Evolutionary conservation across 2,113 vertebrate genomes (phyloP).

Genomic region (Ibidorhyncha struthersii): DNA sequence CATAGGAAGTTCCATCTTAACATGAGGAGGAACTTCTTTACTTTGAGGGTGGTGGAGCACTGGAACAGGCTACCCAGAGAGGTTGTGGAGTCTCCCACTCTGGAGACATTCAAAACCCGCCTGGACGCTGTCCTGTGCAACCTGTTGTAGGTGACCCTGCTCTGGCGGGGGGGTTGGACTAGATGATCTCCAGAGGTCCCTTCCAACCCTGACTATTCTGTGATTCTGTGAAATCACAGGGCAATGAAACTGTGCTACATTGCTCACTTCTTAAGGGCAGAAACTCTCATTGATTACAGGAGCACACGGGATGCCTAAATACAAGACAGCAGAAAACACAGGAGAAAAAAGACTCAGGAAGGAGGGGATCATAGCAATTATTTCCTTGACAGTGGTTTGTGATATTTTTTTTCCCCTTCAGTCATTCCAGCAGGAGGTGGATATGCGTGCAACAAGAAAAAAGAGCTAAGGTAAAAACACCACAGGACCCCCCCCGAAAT

Average conservation of each 20-base stretch:
- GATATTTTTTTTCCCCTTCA: neutral
- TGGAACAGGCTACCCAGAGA: too few species aligned
- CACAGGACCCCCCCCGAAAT: neutral
- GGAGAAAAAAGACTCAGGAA: neutral
- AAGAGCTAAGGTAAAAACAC: neutral
- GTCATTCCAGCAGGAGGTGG: neutral
- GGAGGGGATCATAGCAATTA: neutral
- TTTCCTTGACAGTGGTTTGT: neutral
- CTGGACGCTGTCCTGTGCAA: too few species aligned
- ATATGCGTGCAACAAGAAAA: neutral
- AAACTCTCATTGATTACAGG: neutral
- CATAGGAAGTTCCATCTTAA: too few species aligned
- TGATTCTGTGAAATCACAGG: neutral
- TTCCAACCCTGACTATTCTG: too few species aligned
- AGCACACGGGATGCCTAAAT: neutral
- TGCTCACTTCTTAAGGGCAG: neutral
- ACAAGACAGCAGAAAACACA: neutral
- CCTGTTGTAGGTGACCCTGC: too few species aligned
- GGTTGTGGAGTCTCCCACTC: too few species aligned
- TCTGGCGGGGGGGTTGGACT: too few species aligned
- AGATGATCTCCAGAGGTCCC: too few species aligned
- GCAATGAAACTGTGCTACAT: neutral
- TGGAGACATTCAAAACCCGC: too few species aligned
- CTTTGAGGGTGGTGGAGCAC: too few species aligned
- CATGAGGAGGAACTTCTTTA: too few species aligned